These are phyloP conservation scores for Nemopilema nomurai DNA, from an alignment of 30 jellyfish, hydroid and myxozoan genomes.

Conservation along the genomic window DNA sequence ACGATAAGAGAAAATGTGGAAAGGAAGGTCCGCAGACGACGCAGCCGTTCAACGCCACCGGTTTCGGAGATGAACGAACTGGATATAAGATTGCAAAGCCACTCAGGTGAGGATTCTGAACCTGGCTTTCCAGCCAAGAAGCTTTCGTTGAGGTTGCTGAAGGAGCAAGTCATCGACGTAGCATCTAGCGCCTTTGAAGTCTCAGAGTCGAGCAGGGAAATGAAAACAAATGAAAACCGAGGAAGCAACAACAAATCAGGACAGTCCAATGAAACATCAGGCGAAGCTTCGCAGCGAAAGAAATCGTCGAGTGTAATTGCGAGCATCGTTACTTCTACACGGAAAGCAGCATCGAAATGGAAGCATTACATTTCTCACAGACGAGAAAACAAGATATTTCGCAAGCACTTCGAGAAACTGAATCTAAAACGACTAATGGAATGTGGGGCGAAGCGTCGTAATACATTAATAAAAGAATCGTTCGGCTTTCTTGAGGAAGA, in stretches of 20 bases:
- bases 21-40: conserved; percentile 21
- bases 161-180: background rate
- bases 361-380: conserved; percentile 20
- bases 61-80: background rate
- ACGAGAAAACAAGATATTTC: background rate
- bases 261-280: background rate
- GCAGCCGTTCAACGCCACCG: conserved; percentile 42
- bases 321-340: conserved; percentile 4
- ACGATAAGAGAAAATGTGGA: conserved; percentile 30
- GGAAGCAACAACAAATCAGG: background rate
- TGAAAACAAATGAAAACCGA: background rate
- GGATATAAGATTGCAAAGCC: background rate
- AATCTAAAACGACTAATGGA: conserved; percentile 31
- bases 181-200: background rate
- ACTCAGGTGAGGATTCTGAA: background rate
- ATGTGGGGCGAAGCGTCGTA: background rate
- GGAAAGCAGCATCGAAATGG: conserved; percentile 61
- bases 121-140: background rate
- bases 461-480: conserved; percentile 2
- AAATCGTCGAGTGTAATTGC: background rate
- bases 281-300: background rate
- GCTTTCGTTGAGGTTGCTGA: background rate
- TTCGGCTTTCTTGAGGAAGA: conserved; percentile 55
- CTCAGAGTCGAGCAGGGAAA: background rate
- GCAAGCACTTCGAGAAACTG: conserved; percentile 27